A percentile compares a stretch with the other conserved stretches of the same genome.
phyloP scores from a whole-genome alignment of 1,140 invertebrate genomes.

The Berghia stephanieae region DNA sequence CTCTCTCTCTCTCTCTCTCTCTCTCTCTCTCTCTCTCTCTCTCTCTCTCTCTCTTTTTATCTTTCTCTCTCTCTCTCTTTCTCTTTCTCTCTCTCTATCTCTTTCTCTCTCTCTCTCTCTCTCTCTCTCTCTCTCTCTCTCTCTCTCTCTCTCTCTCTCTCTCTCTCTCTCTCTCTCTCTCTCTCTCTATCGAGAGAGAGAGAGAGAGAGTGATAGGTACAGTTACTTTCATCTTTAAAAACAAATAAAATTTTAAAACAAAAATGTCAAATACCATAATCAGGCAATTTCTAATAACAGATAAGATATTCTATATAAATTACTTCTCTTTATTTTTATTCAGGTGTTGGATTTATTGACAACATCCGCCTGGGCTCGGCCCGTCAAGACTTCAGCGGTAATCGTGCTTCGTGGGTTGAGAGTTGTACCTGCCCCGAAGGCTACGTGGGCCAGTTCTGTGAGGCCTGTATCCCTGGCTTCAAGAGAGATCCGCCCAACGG shows the following conservation, averaged over 20 bases:
- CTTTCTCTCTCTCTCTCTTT: too few species aligned
- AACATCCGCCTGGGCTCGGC: slow-evolving; percentile 89
- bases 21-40: neutral
- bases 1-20: neutral
- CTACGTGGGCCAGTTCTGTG: slow-evolving; percentile 93
- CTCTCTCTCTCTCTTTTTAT: neutral
- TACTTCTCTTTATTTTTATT: neutral
- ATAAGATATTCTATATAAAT: too few species aligned
- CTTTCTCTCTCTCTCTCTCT: too few species aligned
- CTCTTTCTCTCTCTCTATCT: too few species aligned
- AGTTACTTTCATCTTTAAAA: too few species aligned
- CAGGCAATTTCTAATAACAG: too few species aligned
- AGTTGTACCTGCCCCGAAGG: slow-evolving; percentile 91
- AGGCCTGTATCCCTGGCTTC: slow-evolving; percentile 93
- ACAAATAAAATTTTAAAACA: too few species aligned
- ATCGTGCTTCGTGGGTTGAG: slow-evolving; percentile 89
- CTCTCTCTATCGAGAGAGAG: neutral
- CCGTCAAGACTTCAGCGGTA: slow-evolving; percentile 76
- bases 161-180: too few species aligned
- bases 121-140: too few species aligned
- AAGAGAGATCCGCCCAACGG: slow-evolving; percentile 89
- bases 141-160: too few species aligned
- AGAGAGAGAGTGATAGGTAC: too few species aligned
- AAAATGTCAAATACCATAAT: too few species aligned
- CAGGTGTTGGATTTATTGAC: slow-evolving; percentile 87